Percentiles rank a stretch among this genome's conserved stretches.
Conservation (phyloP, 2,797 vertebrate genomes). For the Urocyon cinereoargenteus region DNA sequence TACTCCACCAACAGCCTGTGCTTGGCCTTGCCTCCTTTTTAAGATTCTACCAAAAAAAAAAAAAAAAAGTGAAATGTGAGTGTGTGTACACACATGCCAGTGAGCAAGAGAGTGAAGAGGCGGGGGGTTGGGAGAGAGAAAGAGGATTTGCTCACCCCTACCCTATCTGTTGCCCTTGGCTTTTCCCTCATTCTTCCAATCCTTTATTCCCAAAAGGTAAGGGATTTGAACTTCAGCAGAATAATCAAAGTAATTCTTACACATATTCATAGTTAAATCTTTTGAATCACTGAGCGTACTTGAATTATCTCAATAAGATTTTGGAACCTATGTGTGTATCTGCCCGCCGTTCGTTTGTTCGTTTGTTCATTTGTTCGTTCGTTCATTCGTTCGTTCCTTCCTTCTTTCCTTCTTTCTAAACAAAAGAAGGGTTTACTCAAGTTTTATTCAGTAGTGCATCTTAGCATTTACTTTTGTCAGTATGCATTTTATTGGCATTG, state of each 20-base stretch:
- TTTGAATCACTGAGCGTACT: background rate
- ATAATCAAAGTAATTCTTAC: background rate
- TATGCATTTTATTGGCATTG: background rate
- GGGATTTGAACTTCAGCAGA: background rate
- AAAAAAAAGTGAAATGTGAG: background rate
- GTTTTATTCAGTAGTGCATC: background rate
- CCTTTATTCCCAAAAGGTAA: background rate
- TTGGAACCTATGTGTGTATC: background rate
- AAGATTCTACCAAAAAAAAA: background rate
- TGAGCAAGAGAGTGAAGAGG: fast-evolving
- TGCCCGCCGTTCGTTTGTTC: no score
- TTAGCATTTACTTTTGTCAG: background rate
- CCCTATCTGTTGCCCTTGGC: background rate
- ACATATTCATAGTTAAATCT: background rate
- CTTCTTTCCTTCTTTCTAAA: background rate
- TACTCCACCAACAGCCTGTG: background rate
- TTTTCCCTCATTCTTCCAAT: background rate
- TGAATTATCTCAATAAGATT: background rate
- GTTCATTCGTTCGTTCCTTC: no score
- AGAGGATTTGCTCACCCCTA: background rate
- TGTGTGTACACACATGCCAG: fast-evolving
- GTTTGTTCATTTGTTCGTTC: no score
- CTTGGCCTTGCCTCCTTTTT: background rate
- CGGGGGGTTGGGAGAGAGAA: background rate
- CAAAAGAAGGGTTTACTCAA: background rate